Evolutionary conservation across 2,113 vertebrate species (phyloP).

Genomic region (Lepidothrix coronata): DNA sequence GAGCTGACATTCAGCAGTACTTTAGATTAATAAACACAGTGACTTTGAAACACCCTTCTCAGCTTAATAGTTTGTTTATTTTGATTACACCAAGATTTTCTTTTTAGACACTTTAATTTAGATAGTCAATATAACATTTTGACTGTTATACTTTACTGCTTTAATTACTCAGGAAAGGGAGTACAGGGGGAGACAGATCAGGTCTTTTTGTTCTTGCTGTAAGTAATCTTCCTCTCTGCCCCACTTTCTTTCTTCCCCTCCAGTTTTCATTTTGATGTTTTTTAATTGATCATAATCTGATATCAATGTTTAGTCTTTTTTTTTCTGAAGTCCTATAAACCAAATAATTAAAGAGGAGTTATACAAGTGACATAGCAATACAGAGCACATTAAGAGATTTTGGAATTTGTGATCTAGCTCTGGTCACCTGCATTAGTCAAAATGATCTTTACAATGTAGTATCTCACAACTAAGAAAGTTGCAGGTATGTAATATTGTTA

Average conservation of each 20-base stretch:
- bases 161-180: constrained; percentile 18
- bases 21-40: neutral
- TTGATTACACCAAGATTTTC: neutral
- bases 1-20: neutral
- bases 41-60: constrained; percentile 5
- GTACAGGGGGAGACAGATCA: neutral
- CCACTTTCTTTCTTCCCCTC: neutral
- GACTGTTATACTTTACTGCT: neutral
- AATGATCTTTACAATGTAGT: neutral
- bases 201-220: neutral
- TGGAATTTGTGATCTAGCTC: neutral
- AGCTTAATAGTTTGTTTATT: neutral
- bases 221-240: neutral
- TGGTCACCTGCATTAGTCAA: neutral
- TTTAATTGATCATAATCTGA: neutral
- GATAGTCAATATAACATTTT: neutral
- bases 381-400: neutral
- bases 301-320: neutral
- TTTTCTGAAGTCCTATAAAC: neutral
- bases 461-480: neutral
- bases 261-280: neutral
- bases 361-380: neutral
- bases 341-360: neutral
- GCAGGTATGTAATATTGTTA: neutral
- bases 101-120: neutral